Percentiles rank a stretch among this genome's conserved stretches.
Evolutionary conservation across 2,888 invertebrate species (phyloP).

Genomic region (Agrotis ipsilon): DNA sequence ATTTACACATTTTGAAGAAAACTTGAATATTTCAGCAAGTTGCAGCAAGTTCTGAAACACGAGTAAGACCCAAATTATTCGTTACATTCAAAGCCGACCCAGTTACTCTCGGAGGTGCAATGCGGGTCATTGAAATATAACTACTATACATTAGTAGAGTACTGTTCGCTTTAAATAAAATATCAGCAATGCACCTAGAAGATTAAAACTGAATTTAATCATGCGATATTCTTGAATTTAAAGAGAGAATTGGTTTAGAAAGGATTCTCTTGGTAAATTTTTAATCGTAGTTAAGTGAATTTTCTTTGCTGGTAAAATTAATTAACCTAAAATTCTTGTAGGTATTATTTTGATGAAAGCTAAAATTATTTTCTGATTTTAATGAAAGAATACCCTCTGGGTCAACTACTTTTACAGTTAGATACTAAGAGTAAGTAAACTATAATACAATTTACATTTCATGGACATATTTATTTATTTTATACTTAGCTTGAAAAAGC

Average conservation of each 20-base stretch:
- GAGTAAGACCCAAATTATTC: slow-evolving; percentile 48
- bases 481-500: too few relatives aligned
- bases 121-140: slow-evolving; percentile 52
- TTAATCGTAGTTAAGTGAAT: slow-evolving; percentile 2
- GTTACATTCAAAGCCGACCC: slow-evolving; percentile 54
- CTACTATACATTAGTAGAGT: background rate
- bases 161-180: slow-evolving; percentile 39
- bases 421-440: too few relatives aligned
- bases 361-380: background rate
- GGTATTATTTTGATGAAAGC: background rate
- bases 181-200: slow-evolving; percentile 39
- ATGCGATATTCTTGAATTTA: slow-evolving; percentile 29
- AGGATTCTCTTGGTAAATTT: slow-evolving; percentile 14
- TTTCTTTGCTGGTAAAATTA: slow-evolving; percentile 1
- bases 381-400: background rate
- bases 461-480: too few relatives aligned
- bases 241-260: slow-evolving; percentile 4
- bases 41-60: slow-evolving; percentile 35
- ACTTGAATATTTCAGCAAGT: slow-evolving; percentile 31
- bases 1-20: slow-evolving; percentile 46
- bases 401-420: background rate
- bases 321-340: background rate
- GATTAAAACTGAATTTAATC: slow-evolving; percentile 40
- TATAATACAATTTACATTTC: too few relatives aligned
- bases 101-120: slow-evolving; percentile 51